Evolutionary conservation across 2,888 invertebrate species (phyloP), one percentile per base, ranked within the genome.

Genomic region (Platycnemis pennipes): DNA sequence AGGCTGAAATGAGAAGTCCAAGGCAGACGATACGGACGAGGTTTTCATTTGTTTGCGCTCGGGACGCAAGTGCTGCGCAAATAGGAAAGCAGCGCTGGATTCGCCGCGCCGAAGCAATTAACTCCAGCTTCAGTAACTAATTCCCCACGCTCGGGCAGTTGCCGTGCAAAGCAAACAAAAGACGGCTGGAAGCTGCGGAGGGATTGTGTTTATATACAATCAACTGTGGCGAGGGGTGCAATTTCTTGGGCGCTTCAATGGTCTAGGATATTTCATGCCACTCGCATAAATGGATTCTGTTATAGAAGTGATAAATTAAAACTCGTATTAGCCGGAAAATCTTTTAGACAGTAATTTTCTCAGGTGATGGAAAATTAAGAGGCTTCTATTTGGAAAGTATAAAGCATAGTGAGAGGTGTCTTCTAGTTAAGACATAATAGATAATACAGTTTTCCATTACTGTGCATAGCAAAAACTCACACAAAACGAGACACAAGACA

Each of bases 191-290:
- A 77, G 77, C 77, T 16, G 77, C 77, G n/a, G 37, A 77, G 77
- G 77, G 77, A 77, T 77, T 77, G 77, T 77, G 77, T 77, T 77
- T 77, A 77, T 77, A 77, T 77, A 77, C 77, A 77, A 77, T 77
- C 77, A 77, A 16, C 77, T 37, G 13, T 26, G 2, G 26, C 77
- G 77, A 37, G 37, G 77, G 77, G 13, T 22, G 11, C 63, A 77
- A 77, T 77, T 37, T 37, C 77, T 77, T 77, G 11, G 11, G 77
- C 37, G 5, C 77, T 77, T 37, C 77, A 37, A 77, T 11, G 31
- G 77, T 37, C 37, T 8, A 16, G 37, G 77, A 77, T 77, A 77
- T 77, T 37, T 77, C 77, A 77, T 37, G 77, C 31, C 77, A 77
- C 31, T 77, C n/a, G 8, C 77, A 16, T 37, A 77, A 77, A 77